Percentiles rank a stretch among this genome's conserved stretches.
These are phyloP conservation scores for Blera fallax DNA, from an alignment of 2,888 invertebrate species.

Conservation along the genomic window DNA sequence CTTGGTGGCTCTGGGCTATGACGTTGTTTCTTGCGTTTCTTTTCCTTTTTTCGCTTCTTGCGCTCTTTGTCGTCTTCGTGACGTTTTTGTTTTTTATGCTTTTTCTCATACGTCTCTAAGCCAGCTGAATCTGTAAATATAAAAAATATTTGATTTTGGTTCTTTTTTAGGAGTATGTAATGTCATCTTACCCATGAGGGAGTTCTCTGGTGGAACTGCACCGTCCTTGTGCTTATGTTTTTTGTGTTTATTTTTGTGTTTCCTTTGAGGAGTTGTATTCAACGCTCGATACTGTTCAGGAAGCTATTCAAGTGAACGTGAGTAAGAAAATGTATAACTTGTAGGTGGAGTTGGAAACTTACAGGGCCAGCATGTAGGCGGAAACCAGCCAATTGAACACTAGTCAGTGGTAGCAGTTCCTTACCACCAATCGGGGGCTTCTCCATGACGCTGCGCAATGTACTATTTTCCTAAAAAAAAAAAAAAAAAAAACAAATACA, in stretches of 20 bases:
- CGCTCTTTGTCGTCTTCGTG: conserved; percentile 97
- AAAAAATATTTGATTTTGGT: neutral
- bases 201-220: conserved; percentile 89
- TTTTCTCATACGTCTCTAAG: conserved; percentile 95
- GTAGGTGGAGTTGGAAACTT: conserved; percentile 51
- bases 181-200: conserved; percentile 84
- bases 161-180: no score
- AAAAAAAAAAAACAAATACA: neutral
- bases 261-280: conserved; percentile 94
- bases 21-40: conserved; percentile 96
- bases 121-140: conserved; percentile 83
- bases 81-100: conserved; percentile 96
- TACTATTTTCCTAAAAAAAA: conserved; percentile 87
- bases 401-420: conserved; percentile 92
- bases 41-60: conserved; percentile 96
- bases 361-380: conserved; percentile 95
- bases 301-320: conserved; percentile 82
- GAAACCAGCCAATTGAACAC: conserved; percentile 95
- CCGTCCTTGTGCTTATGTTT: conserved; percentile 96
- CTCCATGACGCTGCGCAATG: conserved; percentile 95
- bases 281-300: conserved; percentile 97
- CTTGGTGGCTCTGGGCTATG: conserved; percentile 91
- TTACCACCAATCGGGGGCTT: conserved; percentile 97
- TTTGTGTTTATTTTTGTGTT: conserved; percentile 97
- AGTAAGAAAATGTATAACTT: neutral